Conservation (phyloP, 2,113 vertebrate species). For the Naja naja region DNA sequence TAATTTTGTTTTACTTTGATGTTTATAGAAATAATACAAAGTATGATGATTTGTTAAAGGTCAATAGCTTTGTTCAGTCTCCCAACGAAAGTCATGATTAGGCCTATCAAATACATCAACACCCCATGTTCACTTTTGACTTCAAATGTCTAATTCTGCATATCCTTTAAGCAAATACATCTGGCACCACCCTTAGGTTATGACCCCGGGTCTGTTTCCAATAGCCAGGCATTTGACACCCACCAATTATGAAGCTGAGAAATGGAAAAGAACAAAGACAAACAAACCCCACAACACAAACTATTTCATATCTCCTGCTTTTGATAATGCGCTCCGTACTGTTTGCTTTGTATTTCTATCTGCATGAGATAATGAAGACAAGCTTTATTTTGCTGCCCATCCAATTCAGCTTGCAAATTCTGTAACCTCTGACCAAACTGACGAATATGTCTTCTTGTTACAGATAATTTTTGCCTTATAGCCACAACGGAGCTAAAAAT, state of each 20-base stretch:
- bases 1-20: neutral
- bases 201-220: slow-evolving; percentile 11
- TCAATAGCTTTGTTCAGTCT: neutral
- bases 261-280: neutral
- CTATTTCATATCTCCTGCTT: slow-evolving; percentile 7
- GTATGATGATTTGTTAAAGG: neutral
- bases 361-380: slow-evolving; percentile 19
- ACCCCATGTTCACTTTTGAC: neutral
- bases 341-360: neutral
- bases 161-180: slow-evolving; percentile 3
- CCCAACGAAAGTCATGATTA: neutral
- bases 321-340: slow-evolving; percentile 1
- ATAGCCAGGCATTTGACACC: slow-evolving; percentile 4
- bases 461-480: neutral
- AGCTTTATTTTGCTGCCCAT: neutral
- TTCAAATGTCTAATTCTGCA: neutral
- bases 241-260: neutral
- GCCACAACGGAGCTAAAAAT: neutral
- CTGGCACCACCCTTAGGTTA: neutral
- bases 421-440: neutral
- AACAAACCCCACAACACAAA: neutral
- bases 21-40: neutral
- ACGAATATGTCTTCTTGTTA: neutral
- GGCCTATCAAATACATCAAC: neutral
- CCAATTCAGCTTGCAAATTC: neutral